Conservation (phyloP, 2,113 vertebrate genomes). For the Pipra filicauda region DNA sequence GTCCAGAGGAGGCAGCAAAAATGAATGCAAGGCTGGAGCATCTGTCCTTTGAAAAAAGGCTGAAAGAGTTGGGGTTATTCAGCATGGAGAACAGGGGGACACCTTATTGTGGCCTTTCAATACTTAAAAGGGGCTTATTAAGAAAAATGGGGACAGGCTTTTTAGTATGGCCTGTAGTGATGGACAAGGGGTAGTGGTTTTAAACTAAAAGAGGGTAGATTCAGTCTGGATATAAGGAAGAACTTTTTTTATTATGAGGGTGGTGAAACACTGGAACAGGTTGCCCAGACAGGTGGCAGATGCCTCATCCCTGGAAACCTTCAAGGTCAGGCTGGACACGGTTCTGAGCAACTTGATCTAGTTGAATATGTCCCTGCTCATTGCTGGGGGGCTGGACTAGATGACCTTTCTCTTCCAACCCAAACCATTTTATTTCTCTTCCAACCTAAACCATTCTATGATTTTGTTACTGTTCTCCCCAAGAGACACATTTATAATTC, state of each 20-base stretch:
- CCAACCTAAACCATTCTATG: neutral
- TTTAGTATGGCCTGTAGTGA: rapidly evolving
- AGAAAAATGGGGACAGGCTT: neutral
- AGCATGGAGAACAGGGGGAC: neutral
- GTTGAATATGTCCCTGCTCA: neutral
- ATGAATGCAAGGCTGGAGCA: neutral
- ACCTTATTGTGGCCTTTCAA: rapidly evolving
- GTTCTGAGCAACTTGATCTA: neutral
- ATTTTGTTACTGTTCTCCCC: neutral
- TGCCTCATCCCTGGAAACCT: neutral
- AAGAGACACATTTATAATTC: neutral
- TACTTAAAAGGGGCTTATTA: neutral
- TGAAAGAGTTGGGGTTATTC: neutral
- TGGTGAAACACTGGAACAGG: neutral
- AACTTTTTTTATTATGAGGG: neutral
- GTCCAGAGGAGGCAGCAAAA: neutral
- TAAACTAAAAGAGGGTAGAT: neutral
- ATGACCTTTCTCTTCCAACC: neutral
- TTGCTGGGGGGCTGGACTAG: neutral
- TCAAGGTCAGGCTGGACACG: neutral
- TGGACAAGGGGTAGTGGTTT: neutral
- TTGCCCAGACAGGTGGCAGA: neutral
- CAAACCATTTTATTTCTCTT: neutral
- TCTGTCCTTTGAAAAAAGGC: neutral
- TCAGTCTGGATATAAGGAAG: neutral